Conservation (phyloP, 2,113 vertebrate species). For the Toxotes jaculatrix region DNA sequence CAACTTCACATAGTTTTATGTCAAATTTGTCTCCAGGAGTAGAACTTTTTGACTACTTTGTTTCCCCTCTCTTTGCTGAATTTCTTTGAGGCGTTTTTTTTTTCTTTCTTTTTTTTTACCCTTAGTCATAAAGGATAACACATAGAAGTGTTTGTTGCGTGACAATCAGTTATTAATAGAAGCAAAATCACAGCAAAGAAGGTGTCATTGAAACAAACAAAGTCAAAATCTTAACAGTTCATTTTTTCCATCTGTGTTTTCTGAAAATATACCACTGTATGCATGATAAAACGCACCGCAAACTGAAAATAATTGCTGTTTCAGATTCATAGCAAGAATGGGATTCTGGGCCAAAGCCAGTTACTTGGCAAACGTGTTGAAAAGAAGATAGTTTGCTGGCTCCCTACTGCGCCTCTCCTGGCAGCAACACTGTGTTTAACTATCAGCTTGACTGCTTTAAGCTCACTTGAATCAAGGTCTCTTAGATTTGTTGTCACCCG, state of each 20-base stretch:
- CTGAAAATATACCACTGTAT: constrained; percentile 46
- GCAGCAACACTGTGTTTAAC: constrained; percentile 57
- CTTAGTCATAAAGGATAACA: constrained; percentile 7
- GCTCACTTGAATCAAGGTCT: constrained; percentile 67
- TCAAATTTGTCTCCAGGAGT: constrained; percentile 63
- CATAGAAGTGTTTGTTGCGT: constrained; percentile 29
- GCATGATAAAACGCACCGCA: constrained; percentile 45
- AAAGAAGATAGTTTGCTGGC: constrained; percentile 62
- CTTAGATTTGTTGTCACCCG: constrained; percentile 54
- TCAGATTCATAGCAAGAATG: constrained; percentile 49
- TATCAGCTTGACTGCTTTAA: constrained; percentile 66
- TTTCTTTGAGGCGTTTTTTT: constrained; percentile 14
- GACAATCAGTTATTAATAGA: constrained; percentile 51
- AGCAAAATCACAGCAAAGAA: constrained; percentile 41
- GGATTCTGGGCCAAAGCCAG: constrained; percentile 56
- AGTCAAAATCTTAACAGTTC: constrained; percentile 62
- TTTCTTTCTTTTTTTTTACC: neutral
- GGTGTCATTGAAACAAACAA: constrained; percentile 64
- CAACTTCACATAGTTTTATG: constrained; percentile 67
- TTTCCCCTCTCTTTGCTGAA: constrained; percentile 13
- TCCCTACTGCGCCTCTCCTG: constrained; percentile 56
- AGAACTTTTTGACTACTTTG: constrained; percentile 59
- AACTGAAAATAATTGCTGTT: constrained; percentile 68
- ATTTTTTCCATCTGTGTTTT: constrained; percentile 71
- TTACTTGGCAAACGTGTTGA: constrained; percentile 64